Conservation (phyloP, 2,888 invertebrate genomes). For the Erpobdella octoculata region DNA sequence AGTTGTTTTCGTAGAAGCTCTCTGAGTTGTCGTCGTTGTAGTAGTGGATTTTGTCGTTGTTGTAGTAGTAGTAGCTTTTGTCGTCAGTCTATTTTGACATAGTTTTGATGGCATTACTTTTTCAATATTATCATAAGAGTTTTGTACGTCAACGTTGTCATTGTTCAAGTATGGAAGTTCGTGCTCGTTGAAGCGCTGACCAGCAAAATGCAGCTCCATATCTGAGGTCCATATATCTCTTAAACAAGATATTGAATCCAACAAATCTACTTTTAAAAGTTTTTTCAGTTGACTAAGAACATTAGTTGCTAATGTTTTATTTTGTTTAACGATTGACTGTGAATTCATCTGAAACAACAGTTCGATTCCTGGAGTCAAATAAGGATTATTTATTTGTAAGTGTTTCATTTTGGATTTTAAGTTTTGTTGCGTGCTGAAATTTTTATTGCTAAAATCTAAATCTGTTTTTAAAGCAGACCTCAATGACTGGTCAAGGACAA, state of each 20-base stretch:
- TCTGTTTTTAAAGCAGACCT: not conserved
- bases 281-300: not conserved
- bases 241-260: not conserved
- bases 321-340: no score
- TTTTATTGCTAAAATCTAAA: not conserved
- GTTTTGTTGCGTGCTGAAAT: not conserved
- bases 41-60: not conserved
- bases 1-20: not conserved
- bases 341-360: no score
- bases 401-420: no score
- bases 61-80: not conserved
- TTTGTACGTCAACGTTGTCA: not conserved
- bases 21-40: not conserved
- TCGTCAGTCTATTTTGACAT: not conserved
- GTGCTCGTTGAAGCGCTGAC: not conserved
- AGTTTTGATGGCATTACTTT: not conserved
- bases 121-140: not conserved
- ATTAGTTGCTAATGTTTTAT: no score
- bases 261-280: not conserved
- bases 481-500: not conserved
- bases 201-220: not conserved
- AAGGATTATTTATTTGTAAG: not conserved
- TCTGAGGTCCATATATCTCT: no score
- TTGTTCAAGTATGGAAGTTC: not conserved
- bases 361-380: not conserved